phyloP scores from a whole-genome alignment of 2,113 vertebrate genomes.

The Clarias macrocephalus region DNA sequence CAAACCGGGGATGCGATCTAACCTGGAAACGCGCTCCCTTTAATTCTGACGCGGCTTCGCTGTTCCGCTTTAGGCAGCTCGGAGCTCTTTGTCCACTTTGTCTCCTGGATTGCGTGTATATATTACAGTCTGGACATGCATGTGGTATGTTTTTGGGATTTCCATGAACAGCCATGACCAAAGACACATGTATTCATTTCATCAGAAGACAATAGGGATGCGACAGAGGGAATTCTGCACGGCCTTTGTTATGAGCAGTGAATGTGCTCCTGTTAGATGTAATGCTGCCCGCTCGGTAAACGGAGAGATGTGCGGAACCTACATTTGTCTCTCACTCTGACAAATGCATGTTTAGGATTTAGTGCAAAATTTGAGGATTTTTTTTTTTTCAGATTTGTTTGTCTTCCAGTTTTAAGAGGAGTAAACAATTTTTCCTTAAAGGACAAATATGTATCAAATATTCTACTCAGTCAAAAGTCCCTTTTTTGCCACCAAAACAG shows the following conservation, averaged over 20 bases:
- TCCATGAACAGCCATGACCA: conserved; percentile 24
- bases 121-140: neutral
- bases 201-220: neutral
- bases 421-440: neutral
- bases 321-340: neutral
- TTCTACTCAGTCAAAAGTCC: neutral
- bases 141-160: neutral
- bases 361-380: neutral
- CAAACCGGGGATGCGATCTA: neutral
- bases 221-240: neutral
- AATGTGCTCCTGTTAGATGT: neutral
- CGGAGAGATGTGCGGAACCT: neutral
- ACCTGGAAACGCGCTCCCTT: neutral
- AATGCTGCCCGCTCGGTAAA: neutral
- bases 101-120: neutral
- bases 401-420: neutral
- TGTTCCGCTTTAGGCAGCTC: neutral
- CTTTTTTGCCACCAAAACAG: no score
- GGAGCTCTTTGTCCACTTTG: conserved; percentile 31
- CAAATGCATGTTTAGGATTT: neutral
- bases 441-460: neutral
- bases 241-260: conserved; percentile 24
- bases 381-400: neutral
- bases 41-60: neutral
- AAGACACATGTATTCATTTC: neutral